These are phyloP conservation scores for Mizuhopecten yessoensis DNA, from an alignment of 1,140 invertebrate genomes.

Conservation along the genomic window DNA sequence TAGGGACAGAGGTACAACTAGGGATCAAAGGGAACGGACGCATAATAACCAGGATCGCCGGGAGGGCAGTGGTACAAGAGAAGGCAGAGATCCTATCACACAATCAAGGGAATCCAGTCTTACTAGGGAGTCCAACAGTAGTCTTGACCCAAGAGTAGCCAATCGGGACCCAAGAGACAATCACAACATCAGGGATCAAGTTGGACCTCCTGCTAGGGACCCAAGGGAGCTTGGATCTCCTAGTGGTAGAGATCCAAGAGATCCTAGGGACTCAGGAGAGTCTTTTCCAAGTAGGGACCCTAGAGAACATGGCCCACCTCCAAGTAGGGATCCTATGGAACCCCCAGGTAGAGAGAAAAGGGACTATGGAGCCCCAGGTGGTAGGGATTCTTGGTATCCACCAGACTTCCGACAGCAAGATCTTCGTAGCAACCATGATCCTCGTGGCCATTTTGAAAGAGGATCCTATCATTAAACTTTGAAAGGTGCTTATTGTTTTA, in stretches of 20 bases:
- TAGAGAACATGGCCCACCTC: neutral
- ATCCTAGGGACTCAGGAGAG: neutral
- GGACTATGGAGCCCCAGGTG: neutral
- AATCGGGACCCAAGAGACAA: neutral
- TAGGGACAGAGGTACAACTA: neutral
- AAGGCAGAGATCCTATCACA: conserved; percentile 5
- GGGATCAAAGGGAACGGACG: neutral
- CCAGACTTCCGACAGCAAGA: conserved; percentile 17
- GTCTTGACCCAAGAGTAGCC: neutral
- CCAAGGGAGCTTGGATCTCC: neutral
- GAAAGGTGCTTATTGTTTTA: neutral
- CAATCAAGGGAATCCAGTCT: conserved; percentile 31
- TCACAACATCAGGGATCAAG: neutral
- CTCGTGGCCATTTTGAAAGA: neutral
- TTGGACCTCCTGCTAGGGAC: neutral
- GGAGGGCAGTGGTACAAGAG: conserved; percentile 43
- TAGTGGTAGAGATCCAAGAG: neutral
- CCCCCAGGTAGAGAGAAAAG: neutral
- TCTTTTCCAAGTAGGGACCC: neutral
- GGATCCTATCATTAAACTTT: neutral
- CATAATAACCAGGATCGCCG: conserved; percentile 36
- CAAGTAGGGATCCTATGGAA: neutral
- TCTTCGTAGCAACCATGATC: neutral
- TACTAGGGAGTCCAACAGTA: conserved; percentile 5
- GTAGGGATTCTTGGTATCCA: neutral